Conservation (phyloP, 2,797 vertebrate species). For the Muscicapa comitata region DNA sequence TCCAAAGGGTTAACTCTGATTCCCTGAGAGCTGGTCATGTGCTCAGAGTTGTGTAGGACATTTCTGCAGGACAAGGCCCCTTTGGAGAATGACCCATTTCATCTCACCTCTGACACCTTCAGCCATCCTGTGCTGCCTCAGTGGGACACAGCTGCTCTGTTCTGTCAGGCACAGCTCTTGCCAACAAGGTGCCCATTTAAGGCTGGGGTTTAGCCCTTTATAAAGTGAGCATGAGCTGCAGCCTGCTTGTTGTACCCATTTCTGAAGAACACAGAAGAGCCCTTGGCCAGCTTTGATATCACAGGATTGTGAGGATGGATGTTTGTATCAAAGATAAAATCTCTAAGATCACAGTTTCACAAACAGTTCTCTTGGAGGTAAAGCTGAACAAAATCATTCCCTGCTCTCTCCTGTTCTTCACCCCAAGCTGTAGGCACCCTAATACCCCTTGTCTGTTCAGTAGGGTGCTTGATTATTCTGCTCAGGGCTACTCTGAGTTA, state of each 20-base stretch:
- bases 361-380: not conserved
- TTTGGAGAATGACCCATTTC: not conserved
- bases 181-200: not conserved
- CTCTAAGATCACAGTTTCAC: not conserved
- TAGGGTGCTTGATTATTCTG: not conserved
- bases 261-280: not conserved
- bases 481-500: not conserved
- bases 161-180: not conserved
- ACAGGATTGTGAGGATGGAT: not conserved
- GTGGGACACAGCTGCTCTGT: not conserved
- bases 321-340: not conserved
- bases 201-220: not conserved
- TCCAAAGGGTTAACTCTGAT: not conserved
- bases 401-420: not conserved
- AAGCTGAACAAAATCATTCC: not conserved
- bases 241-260: not conserved
- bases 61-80: not conserved
- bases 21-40: not conserved
- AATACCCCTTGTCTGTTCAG: not conserved
- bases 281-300: not conserved
- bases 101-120: fast-evolving
- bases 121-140: not conserved
- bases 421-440: not conserved
- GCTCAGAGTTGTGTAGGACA: not conserved
- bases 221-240: not conserved